Evolutionary conservation across 2,888 invertebrate species (phyloP), one percentile per base, ranked within the genome.

Genomic region (Trichogramma evanescens): DNA sequence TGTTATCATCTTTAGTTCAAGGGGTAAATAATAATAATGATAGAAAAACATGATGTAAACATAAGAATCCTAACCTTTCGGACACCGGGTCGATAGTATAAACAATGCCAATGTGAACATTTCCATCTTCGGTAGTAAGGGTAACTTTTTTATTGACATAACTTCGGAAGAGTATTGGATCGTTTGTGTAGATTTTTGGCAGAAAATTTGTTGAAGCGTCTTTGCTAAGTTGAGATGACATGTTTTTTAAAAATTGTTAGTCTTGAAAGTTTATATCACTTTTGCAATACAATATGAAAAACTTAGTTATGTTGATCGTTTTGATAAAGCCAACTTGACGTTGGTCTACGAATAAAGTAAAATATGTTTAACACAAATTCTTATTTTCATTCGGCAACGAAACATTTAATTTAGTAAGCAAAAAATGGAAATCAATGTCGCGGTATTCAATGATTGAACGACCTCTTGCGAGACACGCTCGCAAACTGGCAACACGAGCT

Each of bases 1-100:
- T 53, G 9, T n/a, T 52, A 55, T 40, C 13, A 42, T 26, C 8
- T 9, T 13, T 9, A 45, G n/a, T 45, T 9, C 8, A 45, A 45
- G 8, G 40, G 13, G 42, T 13, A 2, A 26, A 26, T 26, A 26
- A 26, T 26, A 6, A 49, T 10, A 41, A 58, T 44, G 38, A 6
- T 10, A 40, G 41, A 13, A 4, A 52, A 42, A 7, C 3, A 26
- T 26, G 26, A 26, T 26, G 26, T 26, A 26, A 26, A 26, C 26
- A 13, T 13, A 26, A 54, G 39, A 51, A 59, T 61, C 54, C 71
- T 72, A 70, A 78, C 78, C 76, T 78, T 63, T 77, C 74, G 3
- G 78, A 75, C 45, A 78, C 74, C 4, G 78, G 78, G 65, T 78
- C 78, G 6, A 78, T 68, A 0, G 78, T 78, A 61, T 76, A 78